Evolutionary conservation across 2,888 invertebrate genomes (phyloP).

Genomic region (Arrhopalites spinosus): DNA sequence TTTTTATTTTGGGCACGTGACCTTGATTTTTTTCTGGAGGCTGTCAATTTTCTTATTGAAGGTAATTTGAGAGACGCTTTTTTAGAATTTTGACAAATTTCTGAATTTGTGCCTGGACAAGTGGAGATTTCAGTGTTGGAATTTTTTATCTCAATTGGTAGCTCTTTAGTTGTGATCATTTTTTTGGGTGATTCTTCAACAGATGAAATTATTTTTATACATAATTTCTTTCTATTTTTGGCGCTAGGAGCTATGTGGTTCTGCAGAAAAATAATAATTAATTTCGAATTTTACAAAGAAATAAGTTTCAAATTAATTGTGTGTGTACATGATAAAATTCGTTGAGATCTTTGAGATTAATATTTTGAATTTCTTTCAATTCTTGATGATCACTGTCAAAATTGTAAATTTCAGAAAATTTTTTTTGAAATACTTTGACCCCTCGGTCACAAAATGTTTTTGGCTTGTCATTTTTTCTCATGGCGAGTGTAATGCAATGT

Average conservation of each 20-base stretch:
- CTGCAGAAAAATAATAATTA: not conserved
- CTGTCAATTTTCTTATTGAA: too few relatives aligned
- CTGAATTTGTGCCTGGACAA: not conserved
- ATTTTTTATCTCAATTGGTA: not conserved
- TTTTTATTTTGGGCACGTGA: too few relatives aligned
- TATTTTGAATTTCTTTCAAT: constrained; percentile 13
- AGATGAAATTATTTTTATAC: not conserved
- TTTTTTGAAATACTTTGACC: constrained; percentile 34
- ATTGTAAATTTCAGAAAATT: constrained; percentile 7
- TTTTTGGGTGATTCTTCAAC: not conserved
- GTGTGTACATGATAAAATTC: constrained; percentile 21
- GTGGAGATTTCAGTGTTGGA: not conserved
- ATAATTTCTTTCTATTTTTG: constrained; percentile 4
- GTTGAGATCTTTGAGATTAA: constrained; percentile 1
- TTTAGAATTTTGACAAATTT: too few relatives aligned
- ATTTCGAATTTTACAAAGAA: too few relatives aligned
- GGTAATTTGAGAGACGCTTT: too few relatives aligned
- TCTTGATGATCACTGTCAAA: constrained; percentile 23
- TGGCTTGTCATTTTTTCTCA: constrained; percentile 32
- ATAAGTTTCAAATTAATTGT: not conserved
- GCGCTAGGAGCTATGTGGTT: not conserved
- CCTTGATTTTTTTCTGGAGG: too few relatives aligned
- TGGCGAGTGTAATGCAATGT: constrained; percentile 26
- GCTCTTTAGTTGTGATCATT: not conserved
- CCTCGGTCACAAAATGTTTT: constrained; percentile 36